Evolutionary conservation across 2,113 vertebrate species (phyloP), one percentile per base, ranked within the genome.

Genomic region (Sylvietta virens): DNA sequence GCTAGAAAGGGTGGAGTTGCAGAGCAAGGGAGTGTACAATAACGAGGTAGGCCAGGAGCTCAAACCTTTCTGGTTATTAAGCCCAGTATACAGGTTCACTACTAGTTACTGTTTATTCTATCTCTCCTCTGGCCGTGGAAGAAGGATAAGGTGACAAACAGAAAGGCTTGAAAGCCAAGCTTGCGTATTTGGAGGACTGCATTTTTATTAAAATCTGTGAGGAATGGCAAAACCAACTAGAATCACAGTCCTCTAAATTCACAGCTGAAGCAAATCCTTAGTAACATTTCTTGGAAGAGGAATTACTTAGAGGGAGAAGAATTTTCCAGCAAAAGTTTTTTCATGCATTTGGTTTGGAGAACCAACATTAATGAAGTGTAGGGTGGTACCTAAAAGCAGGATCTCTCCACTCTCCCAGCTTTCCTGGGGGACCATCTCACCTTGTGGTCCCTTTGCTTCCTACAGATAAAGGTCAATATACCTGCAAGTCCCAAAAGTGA

Each of bases 1-100:
- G 13, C 7, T 57, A 56, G 26, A 64, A 56, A 48, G 11, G 1
- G 0, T 47, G 35, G 11, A 1, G 0, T 2, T 47, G 30, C 20
- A 8, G 35, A 71, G 3, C 0, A 1, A 87, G 35, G 24, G 8
- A 56, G 3, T 6, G 4, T 64, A 30, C 77, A 90, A 76, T 35
- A 22, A 58, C 7, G 15, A 15, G 40, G 26, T 9, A 79, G n/a
- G 24, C 11, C 50, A 67, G 86, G 60, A 92, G 7, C 23, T 57
- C 57, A 86, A 33, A n/a, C 57, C 23, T 39, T 90, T 45, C 22
- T 37, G 22, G 1, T 81, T 82, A 11, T 54, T 88, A 54, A 76
- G n/a, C 10, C 76, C 58, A n/a, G 1, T 60, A 69, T 37, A 37
- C 40, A 60, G 24, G 14, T 65, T 15, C 50, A 27, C 45, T 69